Base-by-base conservation (phyloP, 2,888 invertebrate species). In the Leptinotarsa tumamoca region DNA sequence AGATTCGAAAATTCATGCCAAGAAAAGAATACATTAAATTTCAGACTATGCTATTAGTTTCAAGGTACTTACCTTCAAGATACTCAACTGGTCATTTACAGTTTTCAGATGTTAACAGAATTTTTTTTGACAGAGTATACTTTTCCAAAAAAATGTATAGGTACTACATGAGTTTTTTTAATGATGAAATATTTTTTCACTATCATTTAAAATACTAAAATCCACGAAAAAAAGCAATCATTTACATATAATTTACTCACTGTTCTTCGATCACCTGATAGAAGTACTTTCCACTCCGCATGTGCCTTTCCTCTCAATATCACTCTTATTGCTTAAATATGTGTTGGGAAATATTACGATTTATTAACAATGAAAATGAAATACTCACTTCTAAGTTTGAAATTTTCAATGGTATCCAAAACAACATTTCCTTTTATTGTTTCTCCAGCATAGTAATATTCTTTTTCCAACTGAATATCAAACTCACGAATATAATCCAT, bases 401-500 rank as follows among this genome's bases (percentile, higher is more conserved):
- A 93, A 87, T 94, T 94, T 85, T 94, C 94, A 15, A 91, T 89
- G 15, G 93, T 94, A 83, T 94, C 92, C 78, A 95, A 89, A 52
- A 94, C 88, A 51, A 95, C 93, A 78, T 91, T 90, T 14, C 95
- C 95, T 73, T 89, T 89, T 61, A 95, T 89, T 5, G 90, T 89
- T 87, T 95, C 94, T 0, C 95, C 94, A 21, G 94, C 93, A 85
- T 94, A 94, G 87, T 93, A 95, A 87, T 93, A 91, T 84, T 94
- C 94, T 86, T 92, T 93, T 85, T 94, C 93, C 78, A 95, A 88
- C 80, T 93, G 92, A 81, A 95, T 94, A 87, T 95, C 94, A 85
- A 95, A 94, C 85, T 93, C 93, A 79, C 92, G 90, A 81, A 95
- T 94, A 89, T 93, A 94, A 89, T 95, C 95, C 94, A 95, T 94